phyloP scores from a whole-genome alignment of 2,797 vertebrate species.

The Xenops minutus region DNA sequence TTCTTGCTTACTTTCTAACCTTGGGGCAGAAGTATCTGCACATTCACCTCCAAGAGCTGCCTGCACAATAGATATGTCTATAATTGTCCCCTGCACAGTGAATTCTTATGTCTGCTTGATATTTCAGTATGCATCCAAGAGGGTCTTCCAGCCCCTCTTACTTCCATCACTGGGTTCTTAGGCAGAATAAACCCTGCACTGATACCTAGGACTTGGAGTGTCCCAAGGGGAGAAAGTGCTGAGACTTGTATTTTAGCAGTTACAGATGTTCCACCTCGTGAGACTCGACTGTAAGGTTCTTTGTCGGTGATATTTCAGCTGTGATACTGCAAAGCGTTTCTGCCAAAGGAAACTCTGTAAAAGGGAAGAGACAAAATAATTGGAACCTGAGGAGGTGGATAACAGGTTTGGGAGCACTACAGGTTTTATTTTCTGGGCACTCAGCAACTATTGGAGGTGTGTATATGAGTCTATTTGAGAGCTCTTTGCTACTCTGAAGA shows the following conservation, averaged over 20 bases:
- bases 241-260: not conserved
- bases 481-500: not conserved
- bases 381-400: not conserved
- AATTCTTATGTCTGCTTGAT: not conserved
- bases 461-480: not conserved
- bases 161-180: not conserved
- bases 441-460: not conserved
- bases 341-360: not conserved
- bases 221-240: not conserved
- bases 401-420: not conserved
- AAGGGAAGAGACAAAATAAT: accelerated
- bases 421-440: not conserved
- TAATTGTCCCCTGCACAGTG: not conserved
- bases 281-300: not conserved
- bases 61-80: accelerated
- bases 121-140: not conserved
- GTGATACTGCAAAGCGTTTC: not conserved
- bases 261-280: not conserved
- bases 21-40: not conserved
- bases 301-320: not conserved
- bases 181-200: not conserved
- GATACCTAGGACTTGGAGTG: not conserved
- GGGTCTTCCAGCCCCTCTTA: not conserved
- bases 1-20: not conserved
- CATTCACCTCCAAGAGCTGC: not conserved